phyloP scores from a whole-genome alignment of 2,888 invertebrate species.

The Parthenolecanium corni region DNA sequence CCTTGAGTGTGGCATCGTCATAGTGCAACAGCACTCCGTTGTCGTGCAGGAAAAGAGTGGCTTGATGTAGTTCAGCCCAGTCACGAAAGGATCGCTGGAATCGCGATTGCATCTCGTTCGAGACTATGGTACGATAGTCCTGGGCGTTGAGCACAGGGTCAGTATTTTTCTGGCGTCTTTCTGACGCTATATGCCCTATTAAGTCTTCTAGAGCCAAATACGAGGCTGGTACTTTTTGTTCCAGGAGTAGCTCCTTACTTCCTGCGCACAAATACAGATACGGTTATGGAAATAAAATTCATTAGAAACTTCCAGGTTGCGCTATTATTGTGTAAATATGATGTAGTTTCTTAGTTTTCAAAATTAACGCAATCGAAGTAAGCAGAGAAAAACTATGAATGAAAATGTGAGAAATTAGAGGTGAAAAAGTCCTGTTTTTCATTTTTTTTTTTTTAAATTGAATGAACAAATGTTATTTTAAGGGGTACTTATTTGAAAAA shows the following conservation, averaged over 20 bases:
- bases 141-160: slow-evolving; percentile 79
- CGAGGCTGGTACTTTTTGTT: slow-evolving; percentile 90
- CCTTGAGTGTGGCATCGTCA: slow-evolving; percentile 84
- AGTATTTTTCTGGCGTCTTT: slow-evolving; percentile 52
- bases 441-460: too few species aligned
- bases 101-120: slow-evolving; percentile 50
- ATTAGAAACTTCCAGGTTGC: too few species aligned
- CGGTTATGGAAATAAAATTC: too few species aligned
- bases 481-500: too few species aligned
- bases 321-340: too few species aligned
- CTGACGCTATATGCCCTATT: slow-evolving; percentile 65
- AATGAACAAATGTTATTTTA: too few species aligned
- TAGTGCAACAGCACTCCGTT: slow-evolving; percentile 91
- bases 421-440: too few species aligned
- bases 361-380: too few species aligned
- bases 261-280: slow-evolving; percentile 39
- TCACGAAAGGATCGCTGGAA: slow-evolving; percentile 69
- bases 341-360: too few species aligned
- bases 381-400: too few species aligned
- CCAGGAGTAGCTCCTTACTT: slow-evolving; percentile 77
- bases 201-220: slow-evolving; percentile 92
- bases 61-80: slow-evolving; percentile 81
- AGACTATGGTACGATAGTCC: slow-evolving; percentile 52
- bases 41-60: slow-evolving; percentile 93
- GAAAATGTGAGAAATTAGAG: too few species aligned